Evolutionary conservation across 2,113 vertebrate genomes (phyloP).

Genomic region (Strix uralensis): DNA sequence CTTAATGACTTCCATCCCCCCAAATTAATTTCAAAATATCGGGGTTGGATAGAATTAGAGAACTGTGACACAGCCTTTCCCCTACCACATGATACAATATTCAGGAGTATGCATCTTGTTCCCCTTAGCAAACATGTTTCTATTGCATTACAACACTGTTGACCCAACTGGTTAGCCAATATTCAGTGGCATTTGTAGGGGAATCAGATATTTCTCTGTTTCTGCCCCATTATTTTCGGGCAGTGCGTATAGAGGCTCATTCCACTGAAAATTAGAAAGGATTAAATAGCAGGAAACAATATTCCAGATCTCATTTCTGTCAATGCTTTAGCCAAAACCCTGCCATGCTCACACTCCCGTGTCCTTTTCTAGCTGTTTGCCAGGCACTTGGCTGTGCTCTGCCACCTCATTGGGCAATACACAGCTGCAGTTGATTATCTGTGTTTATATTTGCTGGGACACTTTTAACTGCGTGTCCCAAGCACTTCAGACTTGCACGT

Average conservation of each 20-base stretch:
- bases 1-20: neutral
- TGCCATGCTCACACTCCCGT: neutral
- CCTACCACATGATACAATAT: neutral
- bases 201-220: neutral
- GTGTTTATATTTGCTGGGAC: neutral
- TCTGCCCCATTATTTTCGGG: neutral
- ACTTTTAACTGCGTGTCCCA: neutral
- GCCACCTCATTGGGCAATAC: neutral
- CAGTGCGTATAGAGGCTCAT: neutral
- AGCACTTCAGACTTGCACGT: neutral
- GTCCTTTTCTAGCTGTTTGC: neutral
- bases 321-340: neutral
- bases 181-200: neutral
- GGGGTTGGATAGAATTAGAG: neutral
- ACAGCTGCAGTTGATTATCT: fast-evolving
- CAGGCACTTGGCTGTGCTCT: neutral
- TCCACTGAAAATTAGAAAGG: neutral
- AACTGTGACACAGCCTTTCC: neutral
- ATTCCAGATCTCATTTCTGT: neutral
- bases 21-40: neutral
- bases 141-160: neutral
- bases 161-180: neutral
- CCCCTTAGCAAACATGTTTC: neutral
- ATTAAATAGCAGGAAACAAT: neutral
- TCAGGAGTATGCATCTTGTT: neutral